phyloP scores from a whole-genome alignment of 2,113 vertebrate genomes.

The Rana temporaria region DNA sequence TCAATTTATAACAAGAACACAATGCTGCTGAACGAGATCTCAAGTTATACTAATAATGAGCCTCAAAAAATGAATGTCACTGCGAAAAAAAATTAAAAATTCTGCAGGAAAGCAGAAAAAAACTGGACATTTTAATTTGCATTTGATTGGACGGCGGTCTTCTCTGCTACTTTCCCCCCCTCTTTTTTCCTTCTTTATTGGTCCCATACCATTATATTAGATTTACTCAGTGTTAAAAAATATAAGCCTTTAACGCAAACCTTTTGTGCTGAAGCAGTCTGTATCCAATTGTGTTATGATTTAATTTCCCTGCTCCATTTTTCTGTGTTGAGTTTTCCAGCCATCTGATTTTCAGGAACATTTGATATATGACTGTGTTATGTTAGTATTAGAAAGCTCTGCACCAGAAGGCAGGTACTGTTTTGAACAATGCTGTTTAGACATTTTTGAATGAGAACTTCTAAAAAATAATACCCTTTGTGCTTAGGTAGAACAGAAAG shows the following conservation, averaged over 20 bases:
- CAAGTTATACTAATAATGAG: conserved; percentile 73
- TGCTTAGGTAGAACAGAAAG: no score
- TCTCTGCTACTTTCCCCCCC: conserved; percentile 70
- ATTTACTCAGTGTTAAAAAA: conserved; percentile 69
- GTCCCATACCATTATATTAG: conserved; percentile 67
- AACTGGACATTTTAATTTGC: conserved; percentile 76
- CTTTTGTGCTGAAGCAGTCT: conserved; percentile 66
- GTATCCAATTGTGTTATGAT: conserved; percentile 68
- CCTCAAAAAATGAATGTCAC: conserved; percentile 75
- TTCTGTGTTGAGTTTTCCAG: conserved; percentile 62
- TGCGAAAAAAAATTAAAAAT: conserved; percentile 73
- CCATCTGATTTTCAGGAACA: conserved; percentile 58
- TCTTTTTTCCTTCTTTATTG: conserved; percentile 56
- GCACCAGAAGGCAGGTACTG: conserved; percentile 46
- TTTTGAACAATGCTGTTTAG: conserved; percentile 59
- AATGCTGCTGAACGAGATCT: conserved; percentile 75
- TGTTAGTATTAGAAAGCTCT: conserved; percentile 39
- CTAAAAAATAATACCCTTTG: conserved; percentile 20
- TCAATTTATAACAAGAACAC: conserved; percentile 75
- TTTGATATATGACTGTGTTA: conserved; percentile 56
- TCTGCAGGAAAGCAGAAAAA: conserved; percentile 64
- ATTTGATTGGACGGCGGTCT: conserved; percentile 70
- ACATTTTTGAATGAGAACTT: conserved; percentile 57
- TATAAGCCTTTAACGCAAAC: conserved; percentile 62
- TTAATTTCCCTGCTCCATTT: conserved; percentile 67